Evolutionary conservation across 1,140 invertebrate species (phyloP).

Genomic region (Pseudomyrmex flavicornis): DNA sequence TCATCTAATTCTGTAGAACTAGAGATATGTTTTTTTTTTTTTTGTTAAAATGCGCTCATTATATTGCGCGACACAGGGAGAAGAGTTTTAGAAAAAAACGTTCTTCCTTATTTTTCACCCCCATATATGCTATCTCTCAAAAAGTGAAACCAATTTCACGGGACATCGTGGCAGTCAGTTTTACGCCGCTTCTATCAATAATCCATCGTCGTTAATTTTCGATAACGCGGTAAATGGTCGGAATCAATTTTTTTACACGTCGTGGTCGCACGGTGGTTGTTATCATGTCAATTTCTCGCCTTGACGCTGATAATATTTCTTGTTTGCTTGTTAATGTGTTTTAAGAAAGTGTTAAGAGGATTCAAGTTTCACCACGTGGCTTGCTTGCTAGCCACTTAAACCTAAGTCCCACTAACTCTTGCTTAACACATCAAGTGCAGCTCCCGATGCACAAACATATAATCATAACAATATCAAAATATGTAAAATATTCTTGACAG

Average conservation of each 20-base stretch:
- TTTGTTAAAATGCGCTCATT: no score
- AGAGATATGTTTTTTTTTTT: not conserved
- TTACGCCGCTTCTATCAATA: conserved; percentile 30
- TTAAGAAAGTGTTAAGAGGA: conserved; percentile 26
- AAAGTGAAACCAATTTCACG: conserved; percentile 46
- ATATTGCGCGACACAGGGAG: no score
- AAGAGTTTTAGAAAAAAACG: no score
- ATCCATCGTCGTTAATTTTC: conserved; percentile 30
- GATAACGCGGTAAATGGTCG: conserved; percentile 18
- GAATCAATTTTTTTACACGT: conserved; percentile 46
- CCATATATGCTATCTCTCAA: no score
- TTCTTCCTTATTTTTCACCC: no score
- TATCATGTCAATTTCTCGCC: conserved; percentile 40
- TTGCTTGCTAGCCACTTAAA: conserved; percentile 11
- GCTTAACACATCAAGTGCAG: not conserved
- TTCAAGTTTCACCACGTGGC: conserved; percentile 7
- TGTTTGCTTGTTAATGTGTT: conserved; percentile 8
- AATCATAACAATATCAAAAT: not conserved
- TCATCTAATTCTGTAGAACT: not conserved
- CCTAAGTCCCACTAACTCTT: conserved; percentile 14
- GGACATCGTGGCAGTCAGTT: not conserved
- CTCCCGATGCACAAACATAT: no score
- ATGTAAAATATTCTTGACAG: not conserved
- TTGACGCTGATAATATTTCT: conserved; percentile 40
- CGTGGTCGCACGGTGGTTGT: conserved; percentile 6